Conservation (phyloP, 1,140 invertebrate genomes). For the Paraescarpia echinospica region DNA sequence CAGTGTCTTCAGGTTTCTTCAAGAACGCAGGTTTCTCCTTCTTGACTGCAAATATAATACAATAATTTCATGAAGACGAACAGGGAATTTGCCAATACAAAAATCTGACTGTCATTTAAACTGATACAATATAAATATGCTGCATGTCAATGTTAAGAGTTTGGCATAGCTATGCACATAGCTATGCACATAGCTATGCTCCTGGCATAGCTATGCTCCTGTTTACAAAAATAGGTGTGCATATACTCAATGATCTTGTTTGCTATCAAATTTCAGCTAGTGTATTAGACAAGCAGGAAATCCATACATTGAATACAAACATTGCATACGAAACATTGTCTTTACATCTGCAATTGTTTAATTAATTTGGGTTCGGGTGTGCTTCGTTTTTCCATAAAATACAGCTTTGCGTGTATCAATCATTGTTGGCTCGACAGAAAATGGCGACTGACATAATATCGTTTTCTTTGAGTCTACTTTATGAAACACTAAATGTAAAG, state of each 20-base stretch:
- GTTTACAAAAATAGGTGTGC: neutral
- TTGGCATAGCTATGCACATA: neutral
- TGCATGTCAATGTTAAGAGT: neutral
- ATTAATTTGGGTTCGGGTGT: neutral
- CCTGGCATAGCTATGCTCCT: no score
- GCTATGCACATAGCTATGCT: neutral
- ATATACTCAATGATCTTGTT: neutral
- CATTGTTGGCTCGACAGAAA: neutral
- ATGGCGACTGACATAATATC: no score
- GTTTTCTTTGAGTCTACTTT: neutral
- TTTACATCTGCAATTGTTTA: neutral
- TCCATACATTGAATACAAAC: neutral
- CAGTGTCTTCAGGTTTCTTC: constrained; percentile 50
- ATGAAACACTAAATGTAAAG: neutral
- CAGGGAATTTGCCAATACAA: neutral
- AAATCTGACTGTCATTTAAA: neutral
- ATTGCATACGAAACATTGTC: neutral
- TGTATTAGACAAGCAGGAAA: neutral
- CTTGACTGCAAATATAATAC: constrained; percentile 48
- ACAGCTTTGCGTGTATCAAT: neutral
- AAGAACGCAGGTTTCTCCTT: constrained; percentile 55
- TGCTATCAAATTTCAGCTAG: neutral
- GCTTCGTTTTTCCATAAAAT: neutral
- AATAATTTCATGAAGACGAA: neutral
- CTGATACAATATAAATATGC: neutral